Conservation (phyloP, 1,140 invertebrate species). For the Cherax destructor region DNA sequence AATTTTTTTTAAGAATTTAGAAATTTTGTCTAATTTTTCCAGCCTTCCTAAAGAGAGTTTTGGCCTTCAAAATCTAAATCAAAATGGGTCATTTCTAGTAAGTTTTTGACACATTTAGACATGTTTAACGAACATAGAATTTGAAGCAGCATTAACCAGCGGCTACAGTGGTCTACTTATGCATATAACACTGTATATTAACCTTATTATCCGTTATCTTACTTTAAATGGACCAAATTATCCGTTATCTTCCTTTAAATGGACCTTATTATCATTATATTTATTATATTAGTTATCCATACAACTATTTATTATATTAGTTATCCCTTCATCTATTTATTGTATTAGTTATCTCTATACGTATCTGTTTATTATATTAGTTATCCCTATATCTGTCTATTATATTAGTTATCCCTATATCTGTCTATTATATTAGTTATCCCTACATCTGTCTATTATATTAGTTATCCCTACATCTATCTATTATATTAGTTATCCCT, state of each 20-base stretch:
- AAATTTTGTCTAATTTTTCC: constrained; percentile 35
- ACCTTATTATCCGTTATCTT: background rate
- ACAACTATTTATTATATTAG: no score
- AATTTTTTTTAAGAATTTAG: background rate
- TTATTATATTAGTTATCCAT: no score
- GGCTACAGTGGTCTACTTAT: background rate
- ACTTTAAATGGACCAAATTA: background rate
- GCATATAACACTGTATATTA: background rate
- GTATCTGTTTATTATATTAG: no score
- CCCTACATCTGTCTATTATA: no score
- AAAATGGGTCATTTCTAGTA: constrained; percentile 35
- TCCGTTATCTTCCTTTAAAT: constrained; percentile 1
- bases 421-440: no score
- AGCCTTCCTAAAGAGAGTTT: constrained; percentile 65
- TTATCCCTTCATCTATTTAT: no score
- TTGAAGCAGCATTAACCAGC: background rate
- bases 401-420: no score
- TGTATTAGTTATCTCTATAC: no score
- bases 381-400: no score
- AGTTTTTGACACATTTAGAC: constrained; percentile 25
- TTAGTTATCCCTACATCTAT: no score
- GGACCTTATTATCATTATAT: background rate
- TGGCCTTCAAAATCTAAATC: constrained; percentile 63
- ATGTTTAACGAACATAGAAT: background rate
- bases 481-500: no score